Evolutionary conservation across 2,888 invertebrate genomes (phyloP).

Genomic region (Brenthis hecate): DNA sequence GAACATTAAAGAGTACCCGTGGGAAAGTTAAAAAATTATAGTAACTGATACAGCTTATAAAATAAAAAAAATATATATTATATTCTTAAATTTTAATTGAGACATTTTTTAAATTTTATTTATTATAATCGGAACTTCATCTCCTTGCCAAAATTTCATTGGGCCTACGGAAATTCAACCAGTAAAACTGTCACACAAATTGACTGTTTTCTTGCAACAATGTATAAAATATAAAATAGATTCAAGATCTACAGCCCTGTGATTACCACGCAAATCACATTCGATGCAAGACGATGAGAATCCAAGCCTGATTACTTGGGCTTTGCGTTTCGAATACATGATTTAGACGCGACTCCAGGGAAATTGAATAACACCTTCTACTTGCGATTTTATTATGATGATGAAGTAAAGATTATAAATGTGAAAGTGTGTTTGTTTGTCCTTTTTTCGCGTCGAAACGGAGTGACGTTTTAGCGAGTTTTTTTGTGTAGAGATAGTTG

Average conservation of each 20-base stretch:
- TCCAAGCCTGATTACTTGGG: conserved; percentile 59
- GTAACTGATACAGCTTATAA: too few relatives aligned
- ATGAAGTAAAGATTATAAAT: background rate
- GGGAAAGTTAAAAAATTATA: too few relatives aligned
- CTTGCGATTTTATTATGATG: conserved; percentile 6
- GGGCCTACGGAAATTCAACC: background rate
- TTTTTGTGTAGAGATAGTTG: too few relatives aligned
- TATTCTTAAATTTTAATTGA: too few relatives aligned
- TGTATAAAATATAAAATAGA: conserved; percentile 53
- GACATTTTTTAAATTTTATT: too few relatives aligned
- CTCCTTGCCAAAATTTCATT: background rate
- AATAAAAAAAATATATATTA: too few relatives aligned
- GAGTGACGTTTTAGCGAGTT: too few relatives aligned
- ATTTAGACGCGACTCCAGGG: conserved; percentile 30
- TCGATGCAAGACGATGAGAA: conserved; percentile 60
- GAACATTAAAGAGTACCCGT: too few relatives aligned
- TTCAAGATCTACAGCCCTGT: background rate
- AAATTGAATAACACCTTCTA: conserved; percentile 11
- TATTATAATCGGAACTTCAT: too few relatives aligned
- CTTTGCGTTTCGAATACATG: conserved; percentile 55
- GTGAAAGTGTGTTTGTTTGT: too few relatives aligned
- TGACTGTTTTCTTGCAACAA: background rate
- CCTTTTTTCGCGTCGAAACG: too few relatives aligned
- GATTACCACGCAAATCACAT: conserved; percentile 59
- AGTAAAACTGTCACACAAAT: background rate